Evolutionary conservation across 2,888 invertebrate genomes (phyloP).

Genomic region (Abscondita cerata): DNA sequence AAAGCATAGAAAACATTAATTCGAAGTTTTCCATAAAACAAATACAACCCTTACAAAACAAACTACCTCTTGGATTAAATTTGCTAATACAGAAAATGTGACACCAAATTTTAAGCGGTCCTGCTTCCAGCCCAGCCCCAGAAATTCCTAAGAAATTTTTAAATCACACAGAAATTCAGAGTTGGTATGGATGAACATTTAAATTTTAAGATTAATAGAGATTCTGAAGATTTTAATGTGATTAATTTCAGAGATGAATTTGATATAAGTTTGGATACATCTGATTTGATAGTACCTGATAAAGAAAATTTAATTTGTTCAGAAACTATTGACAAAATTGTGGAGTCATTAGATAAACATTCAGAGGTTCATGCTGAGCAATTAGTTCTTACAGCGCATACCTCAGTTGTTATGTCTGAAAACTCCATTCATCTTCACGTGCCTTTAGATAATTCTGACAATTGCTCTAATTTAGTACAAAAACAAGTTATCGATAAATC

Average conservation of each 20-base stretch:
- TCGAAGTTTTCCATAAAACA: conserved; percentile 12
- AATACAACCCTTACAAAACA: not conserved
- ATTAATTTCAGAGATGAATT: conserved; percentile 31
- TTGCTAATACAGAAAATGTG: not conserved
- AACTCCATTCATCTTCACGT: conserved; percentile 46
- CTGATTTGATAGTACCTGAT: conserved; percentile 47
- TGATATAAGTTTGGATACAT: conserved; percentile 47
- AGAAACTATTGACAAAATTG: conserved; percentile 39
- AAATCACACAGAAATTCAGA: conserved; percentile 51
- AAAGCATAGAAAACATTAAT: conserved; percentile 39
- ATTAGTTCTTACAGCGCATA: conserved; percentile 41
- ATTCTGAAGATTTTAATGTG: conserved; percentile 47
- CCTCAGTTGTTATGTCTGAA: conserved; percentile 44
- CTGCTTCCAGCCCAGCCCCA: conserved; percentile 34
- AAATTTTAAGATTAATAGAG: conserved; percentile 53
- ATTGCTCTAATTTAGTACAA: conserved; percentile 3
- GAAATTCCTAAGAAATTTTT: conserved; percentile 56
- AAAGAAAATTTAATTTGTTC: conserved; percentile 46
- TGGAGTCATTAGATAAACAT: conserved; percentile 54
- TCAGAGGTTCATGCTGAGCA: conserved; percentile 49
- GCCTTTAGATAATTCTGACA: conserved; percentile 20
- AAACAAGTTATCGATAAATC: conserved; percentile 29
- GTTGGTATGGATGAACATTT: conserved; percentile 56
- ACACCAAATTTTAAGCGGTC: conserved; percentile 13
- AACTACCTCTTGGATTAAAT: not conserved